Conservation (phyloP, 2,113 vertebrate genomes). For the Pteruthius melanotis region DNA sequence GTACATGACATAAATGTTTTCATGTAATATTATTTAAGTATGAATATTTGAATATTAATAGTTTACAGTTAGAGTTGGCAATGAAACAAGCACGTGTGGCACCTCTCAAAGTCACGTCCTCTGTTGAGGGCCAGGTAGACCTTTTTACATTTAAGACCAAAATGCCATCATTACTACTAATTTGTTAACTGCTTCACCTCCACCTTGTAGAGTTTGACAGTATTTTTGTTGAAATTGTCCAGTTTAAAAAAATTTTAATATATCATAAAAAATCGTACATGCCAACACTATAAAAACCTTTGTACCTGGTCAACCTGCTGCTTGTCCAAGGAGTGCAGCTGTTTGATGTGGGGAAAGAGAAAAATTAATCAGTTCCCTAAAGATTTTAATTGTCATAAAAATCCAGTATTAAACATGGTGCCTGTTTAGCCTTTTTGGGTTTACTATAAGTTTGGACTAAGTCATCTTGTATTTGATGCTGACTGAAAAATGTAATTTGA, state of each 20-base stretch:
- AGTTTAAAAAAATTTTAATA: not conserved
- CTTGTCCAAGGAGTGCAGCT: not conserved
- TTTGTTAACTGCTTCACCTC: not conserved
- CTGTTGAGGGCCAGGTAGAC: not conserved
- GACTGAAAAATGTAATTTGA: conserved; percentile 73
- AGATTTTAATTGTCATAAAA: not conserved
- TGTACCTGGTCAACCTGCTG: not conserved
- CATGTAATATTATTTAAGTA: not conserved
- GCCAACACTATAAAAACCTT: not conserved
- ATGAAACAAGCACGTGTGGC: fast-evolving
- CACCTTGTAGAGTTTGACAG: not conserved
- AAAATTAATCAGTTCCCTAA: not conserved
- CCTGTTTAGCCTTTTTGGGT: not conserved
- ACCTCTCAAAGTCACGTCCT: fast-evolving
- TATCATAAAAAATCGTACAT: not conserved
- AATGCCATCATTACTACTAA: not conserved
- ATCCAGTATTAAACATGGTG: not conserved
- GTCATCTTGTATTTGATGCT: conserved; percentile 58
- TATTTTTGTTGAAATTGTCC: not conserved
- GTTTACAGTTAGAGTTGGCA: not conserved
- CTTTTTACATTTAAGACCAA: not conserved
- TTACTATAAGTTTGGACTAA: conserved; percentile 44
- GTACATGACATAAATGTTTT: not conserved
- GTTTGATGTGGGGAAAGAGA: not conserved
- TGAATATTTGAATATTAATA: not conserved